These are phyloP conservation scores for Sarcophaga caerulescens DNA, from an alignment of 2,888 invertebrate genomes.

Conservation along the genomic window DNA sequence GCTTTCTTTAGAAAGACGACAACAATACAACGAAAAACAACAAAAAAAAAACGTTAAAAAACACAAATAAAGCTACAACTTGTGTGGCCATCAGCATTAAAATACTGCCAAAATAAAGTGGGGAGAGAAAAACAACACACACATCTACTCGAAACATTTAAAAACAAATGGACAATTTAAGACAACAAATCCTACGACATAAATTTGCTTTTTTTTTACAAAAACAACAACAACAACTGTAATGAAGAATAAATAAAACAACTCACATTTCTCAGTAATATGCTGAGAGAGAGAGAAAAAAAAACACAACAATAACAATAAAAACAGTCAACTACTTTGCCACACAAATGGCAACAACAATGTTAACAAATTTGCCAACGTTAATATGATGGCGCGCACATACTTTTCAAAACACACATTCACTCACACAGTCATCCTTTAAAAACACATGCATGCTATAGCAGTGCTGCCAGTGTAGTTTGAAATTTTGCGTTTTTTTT, in stretches of 20 bases:
- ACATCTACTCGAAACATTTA: background rate
- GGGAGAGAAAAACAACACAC: conserved; percentile 39
- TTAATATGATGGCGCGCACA: conserved; percentile 60
- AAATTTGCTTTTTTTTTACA: conserved; percentile 49
- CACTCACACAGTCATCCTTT: background rate
- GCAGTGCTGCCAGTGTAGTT: background rate
- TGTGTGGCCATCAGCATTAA: conserved; percentile 63
- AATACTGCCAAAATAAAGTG: conserved; percentile 44
- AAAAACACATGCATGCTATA: background rate
- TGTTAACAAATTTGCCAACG: conserved; percentile 69
- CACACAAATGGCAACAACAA: conserved; percentile 66
- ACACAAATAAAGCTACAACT: conserved; percentile 61
- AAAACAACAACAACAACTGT: background rate
- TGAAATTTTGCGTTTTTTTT: background rate
- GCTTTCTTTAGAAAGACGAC: conserved; percentile 61
- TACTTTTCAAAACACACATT: conserved; percentile 23
- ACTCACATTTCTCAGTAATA: conserved; percentile 52
- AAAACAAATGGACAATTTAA: conserved; percentile 67
- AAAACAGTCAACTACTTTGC: conserved; percentile 63
- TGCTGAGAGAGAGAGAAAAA: conserved; percentile 4
- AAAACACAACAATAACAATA: conserved; percentile 26
- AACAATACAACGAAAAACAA: conserved; percentile 20
- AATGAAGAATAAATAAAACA: background rate
- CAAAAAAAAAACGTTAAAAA: conserved; percentile 44
- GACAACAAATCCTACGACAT: conserved; percentile 66